phyloP scores from a whole-genome alignment of 2,888 invertebrate species.

The Calephelis perditalis region DNA sequence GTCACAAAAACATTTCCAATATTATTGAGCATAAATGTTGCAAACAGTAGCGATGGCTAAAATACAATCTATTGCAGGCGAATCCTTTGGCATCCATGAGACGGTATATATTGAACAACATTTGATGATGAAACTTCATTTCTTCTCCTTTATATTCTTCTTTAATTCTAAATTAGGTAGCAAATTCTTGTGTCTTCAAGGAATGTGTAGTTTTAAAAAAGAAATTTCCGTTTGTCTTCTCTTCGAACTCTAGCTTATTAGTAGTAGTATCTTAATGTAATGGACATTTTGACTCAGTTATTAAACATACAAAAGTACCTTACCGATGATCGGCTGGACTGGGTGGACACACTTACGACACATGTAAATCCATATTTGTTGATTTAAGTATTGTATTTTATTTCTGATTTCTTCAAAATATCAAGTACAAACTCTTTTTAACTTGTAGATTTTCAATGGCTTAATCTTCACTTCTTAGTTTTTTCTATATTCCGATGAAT shows the following conservation, averaged over 20 bases:
- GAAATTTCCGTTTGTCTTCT: not conserved
- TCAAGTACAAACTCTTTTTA: not conserved
- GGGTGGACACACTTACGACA: slow-evolving; percentile 66
- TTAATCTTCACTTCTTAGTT: not conserved
- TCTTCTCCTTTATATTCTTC: too few relatives aligned
- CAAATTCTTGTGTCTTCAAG: slow-evolving; percentile 11
- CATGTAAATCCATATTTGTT: slow-evolving; percentile 24
- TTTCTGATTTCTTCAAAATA: not conserved
- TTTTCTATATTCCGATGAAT: too few relatives aligned
- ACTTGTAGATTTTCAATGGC: not conserved
- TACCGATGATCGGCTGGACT: slow-evolving; percentile 62
- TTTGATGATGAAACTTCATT: too few relatives aligned
- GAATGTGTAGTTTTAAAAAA: not conserved
- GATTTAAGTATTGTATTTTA: slow-evolving; percentile 7
- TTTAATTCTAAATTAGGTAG: too few relatives aligned
- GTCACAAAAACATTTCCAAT: too few relatives aligned
- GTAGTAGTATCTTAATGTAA: slow-evolving; percentile 22
- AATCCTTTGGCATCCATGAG: too few relatives aligned
- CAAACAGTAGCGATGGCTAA: too few relatives aligned
- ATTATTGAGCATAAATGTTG: too few relatives aligned
- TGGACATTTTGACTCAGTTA: slow-evolving; percentile 49
- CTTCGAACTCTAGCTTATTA: slow-evolving; percentile 12
- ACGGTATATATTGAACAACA: too few relatives aligned
- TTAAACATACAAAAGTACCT: slow-evolving; percentile 42
- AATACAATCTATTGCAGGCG: too few relatives aligned